A percentile compares a stretch with the other conserved stretches of the same genome.
These are phyloP conservation scores for Pelobates cultripes DNA, from an alignment of 2,797 vertebrate genomes.

Conservation along the genomic window DNA sequence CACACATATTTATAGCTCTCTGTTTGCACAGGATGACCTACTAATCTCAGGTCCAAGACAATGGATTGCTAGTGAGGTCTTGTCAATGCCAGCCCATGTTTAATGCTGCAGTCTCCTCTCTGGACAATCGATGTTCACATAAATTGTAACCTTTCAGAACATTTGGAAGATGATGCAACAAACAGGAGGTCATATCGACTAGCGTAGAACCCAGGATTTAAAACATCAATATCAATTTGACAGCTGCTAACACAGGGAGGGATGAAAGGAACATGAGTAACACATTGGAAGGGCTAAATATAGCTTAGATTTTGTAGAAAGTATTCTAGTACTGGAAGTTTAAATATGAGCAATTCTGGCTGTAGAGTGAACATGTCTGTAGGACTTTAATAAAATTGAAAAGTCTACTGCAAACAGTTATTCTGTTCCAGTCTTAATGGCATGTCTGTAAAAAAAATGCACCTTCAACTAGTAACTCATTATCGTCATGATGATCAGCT, in stretches of 20 bases:
- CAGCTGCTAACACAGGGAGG: neutral
- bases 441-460: too few relatives aligned
- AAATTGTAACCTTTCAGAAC: neutral
- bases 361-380: too few relatives aligned
- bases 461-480: too few relatives aligned
- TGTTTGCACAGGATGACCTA: neutral
- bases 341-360: too few relatives aligned
- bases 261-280: neutral
- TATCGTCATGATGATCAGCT: too few relatives aligned
- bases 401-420: too few relatives aligned
- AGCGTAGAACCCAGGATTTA: neutral
- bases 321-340: too few relatives aligned
- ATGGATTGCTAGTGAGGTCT: slow-evolving; percentile 19
- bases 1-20: neutral
- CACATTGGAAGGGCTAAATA: neutral
- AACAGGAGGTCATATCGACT: slow-evolving; percentile 20
- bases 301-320: neutral
- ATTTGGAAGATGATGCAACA: neutral
- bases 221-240: slow-evolving; percentile 1
- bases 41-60: slow-evolving; percentile 14
- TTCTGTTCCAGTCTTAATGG: too few relatives aligned
- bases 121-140: slow-evolving; percentile 13
- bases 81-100: slow-evolving; percentile 20
- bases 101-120: neutral
- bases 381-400: too few relatives aligned